Percentiles rank a stretch among this genome's conserved stretches.
These are phyloP conservation scores for Halocaridina rubra DNA, from an alignment of 2,888 invertebrate species.

Conservation along the genomic window DNA sequence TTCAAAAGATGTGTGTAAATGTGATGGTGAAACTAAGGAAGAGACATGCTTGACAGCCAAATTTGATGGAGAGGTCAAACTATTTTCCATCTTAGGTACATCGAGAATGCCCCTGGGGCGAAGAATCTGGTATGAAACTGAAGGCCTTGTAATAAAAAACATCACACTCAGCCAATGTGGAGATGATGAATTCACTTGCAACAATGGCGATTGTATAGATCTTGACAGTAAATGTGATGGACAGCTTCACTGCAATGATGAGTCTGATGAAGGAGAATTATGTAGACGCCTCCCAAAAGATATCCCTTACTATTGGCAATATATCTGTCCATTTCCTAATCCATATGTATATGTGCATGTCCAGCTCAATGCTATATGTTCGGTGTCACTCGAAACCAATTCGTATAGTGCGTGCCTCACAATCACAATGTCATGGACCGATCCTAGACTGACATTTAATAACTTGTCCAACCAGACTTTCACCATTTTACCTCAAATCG, in stretches of 20 bases:
- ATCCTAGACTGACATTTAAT: background rate
- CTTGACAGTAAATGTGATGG: constrained; percentile 18
- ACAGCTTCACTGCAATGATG: background rate
- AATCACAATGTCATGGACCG: background rate
- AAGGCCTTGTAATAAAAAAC: background rate
- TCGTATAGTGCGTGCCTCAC: background rate
- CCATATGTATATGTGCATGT: background rate
- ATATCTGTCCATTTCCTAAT: background rate
- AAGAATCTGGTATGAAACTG: background rate
- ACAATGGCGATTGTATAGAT: constrained; percentile 19
- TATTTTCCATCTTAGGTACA: background rate
- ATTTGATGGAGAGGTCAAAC: background rate
- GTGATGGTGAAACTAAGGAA: background rate
- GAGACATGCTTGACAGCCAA: background rate
- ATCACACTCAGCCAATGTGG: background rate
- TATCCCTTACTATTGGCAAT: background rate
- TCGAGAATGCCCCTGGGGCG: background rate
- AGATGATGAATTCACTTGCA: constrained; percentile 23
- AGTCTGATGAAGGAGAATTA: constrained; percentile 23
- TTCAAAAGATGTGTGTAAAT: background rate
- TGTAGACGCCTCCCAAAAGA: background rate
- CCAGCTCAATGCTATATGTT: background rate
- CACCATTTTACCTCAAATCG: background rate
- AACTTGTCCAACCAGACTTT: background rate
- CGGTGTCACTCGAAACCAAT: background rate